Conservation (phyloP, 2,113 vertebrate species). For the Otolemur garnettii region DNA sequence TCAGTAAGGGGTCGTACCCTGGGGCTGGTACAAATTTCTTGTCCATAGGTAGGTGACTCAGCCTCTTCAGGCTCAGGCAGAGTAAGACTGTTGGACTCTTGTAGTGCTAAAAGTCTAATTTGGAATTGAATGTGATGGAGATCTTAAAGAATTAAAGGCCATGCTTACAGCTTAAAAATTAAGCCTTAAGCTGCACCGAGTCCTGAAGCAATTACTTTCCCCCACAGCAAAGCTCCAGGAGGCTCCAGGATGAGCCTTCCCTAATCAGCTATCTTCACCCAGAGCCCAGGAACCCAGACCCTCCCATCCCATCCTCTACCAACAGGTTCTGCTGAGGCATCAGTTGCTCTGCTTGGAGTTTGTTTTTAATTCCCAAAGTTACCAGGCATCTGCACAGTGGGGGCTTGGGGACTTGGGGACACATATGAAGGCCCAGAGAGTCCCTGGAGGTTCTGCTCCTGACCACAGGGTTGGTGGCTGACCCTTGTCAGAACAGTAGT, state of each 20-base stretch:
- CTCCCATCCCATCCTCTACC: background rate
- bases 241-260: slow-evolving; percentile 39
- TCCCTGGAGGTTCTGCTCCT: background rate
- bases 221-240: background rate
- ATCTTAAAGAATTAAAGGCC: slow-evolving; percentile 76
- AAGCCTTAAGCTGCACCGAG: slow-evolving; percentile 73
- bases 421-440: background rate
- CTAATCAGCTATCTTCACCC: slow-evolving; percentile 32
- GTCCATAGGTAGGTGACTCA: slow-evolving; percentile 52
- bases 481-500: background rate
- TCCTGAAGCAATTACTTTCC: slow-evolving; percentile 49
- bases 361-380: slow-evolving; percentile 32
- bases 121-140: slow-evolving; percentile 70
- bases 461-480: background rate
- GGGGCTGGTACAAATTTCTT: slow-evolving; percentile 24
- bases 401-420: background rate
- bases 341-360: background rate
- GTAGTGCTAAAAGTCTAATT: slow-evolving; percentile 68
- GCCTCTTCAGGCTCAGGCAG: background rate
- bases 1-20: background rate
- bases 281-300: background rate
- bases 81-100: slow-evolving; percentile 44
- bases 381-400: background rate
- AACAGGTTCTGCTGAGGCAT: background rate
- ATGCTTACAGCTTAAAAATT: slow-evolving; percentile 64